Conservation (phyloP, 1,140 invertebrate genomes). For the Wiebesia pumilae region DNA sequence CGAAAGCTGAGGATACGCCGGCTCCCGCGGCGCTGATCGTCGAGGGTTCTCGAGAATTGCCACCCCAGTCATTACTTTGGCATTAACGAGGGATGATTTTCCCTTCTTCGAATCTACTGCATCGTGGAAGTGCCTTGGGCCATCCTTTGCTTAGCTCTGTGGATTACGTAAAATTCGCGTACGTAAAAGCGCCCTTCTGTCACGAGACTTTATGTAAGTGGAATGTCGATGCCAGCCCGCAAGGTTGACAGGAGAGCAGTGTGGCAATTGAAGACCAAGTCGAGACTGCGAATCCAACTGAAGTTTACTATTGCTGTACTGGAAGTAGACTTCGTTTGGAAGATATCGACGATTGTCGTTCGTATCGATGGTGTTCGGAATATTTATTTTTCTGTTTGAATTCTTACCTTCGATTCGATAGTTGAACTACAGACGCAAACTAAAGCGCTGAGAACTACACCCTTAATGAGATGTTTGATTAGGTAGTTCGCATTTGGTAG, state of each 20-base stretch:
- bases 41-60: constrained; percentile 68
- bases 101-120: constrained; percentile 52
- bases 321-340: not conserved
- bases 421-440: not conserved
- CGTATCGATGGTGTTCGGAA: not conserved
- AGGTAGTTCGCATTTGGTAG: not conserved
- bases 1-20: not conserved
- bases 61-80: constrained; percentile 72
- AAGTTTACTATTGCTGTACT: not conserved
- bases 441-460: not conserved
- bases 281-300: too few species aligned
- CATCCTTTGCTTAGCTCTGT: not conserved
- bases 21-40: constrained; percentile 46
- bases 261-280: not conserved
- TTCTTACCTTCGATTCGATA: not conserved
- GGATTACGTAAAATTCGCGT: constrained; percentile 30
- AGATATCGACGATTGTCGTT: not conserved
- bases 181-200: not conserved
- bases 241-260: not conserved
- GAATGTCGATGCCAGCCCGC: not conserved
- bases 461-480: not conserved
- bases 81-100: constrained; percentile 71
- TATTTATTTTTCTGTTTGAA: not conserved
- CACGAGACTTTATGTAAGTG: not conserved
- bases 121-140: constrained; percentile 52